Evolutionary conservation across 2,888 invertebrate species (phyloP), one percentile per base, ranked within the genome.

Genomic region (Ichneumoninae sp.): DNA sequence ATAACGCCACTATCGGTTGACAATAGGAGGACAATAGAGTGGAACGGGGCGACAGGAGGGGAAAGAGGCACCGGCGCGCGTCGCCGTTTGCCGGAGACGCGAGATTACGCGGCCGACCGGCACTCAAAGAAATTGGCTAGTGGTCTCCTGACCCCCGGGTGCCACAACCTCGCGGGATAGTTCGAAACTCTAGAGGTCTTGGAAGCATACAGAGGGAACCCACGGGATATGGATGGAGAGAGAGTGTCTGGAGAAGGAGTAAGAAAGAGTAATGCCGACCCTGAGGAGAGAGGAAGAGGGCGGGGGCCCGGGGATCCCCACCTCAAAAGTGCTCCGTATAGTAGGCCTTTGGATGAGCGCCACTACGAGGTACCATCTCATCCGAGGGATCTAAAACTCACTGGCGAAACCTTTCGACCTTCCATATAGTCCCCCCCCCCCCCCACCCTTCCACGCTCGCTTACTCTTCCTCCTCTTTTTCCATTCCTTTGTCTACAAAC

Each of bases 81-180:
- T 26, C 54, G 10, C 54, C 80, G 40, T 81, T 78, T 50, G 52
- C 26, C 68, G 83, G 83, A 86, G 85, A 88, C 86, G 70, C 76
- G 87, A 87, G 89, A 88, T 88, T 85, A 83, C 82, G 79, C 76
- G 83, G 74, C 69, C 86, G 82, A 83, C 85, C 87, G 88, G 92
- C 92, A 92, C 92, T 92, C 91, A 92, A 92, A 92, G 92, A 92
- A 92, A 92, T 92, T 92, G 92, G 92, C 91, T 90, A 87, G 90
- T 89, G 90, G 91, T 89, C 89, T 89, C 88, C 88, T 91, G 92
- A 92, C 92, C 92, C 89, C 86, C 85, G 73, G 50, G 83, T 88
- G 88, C 89, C 85, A 85, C 88, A 89, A 91, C 91, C 90, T 90
- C 89, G 19, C 87, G 88, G 81, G 89, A 89, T 91, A 92, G 91